Evolutionary conservation across 2,797 vertebrate species (phyloP), one percentile per base, ranked within the genome.

Genomic region (Avahi laniger): DNA sequence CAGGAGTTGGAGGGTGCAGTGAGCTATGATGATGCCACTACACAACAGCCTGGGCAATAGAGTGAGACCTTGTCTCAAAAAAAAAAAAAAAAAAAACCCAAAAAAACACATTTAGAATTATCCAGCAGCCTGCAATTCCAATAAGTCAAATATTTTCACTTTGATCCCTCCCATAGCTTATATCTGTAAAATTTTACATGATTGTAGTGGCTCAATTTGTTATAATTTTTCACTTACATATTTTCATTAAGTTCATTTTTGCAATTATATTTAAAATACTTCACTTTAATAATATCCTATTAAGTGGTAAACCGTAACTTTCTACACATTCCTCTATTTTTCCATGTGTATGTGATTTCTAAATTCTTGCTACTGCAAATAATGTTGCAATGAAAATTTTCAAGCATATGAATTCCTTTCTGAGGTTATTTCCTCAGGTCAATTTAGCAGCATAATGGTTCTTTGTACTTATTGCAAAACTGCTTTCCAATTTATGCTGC

Each of bases 281-380:
- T 91, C 48, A 65, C 85, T 96, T 93, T 85, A 95, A 76, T 96
- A 91, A 76, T 69, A 89, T 52, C 30, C 79, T 91, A 84, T 89
- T 83, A 89, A 79, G 35, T 65, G 43, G 15, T 35, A 91, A 70
- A 48, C 18, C 28, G 28, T 69, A 69, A 69, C 30, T 88, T 72
- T 43, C 38, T 72, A 43, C 43, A 80, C 35, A 41, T 80, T 41
- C 48, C n/a, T 93, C 59, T 86, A 73, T 65, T 96, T 95, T 86
- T 84, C 57, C 81, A 70, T 61, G 80, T 76, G 54, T 78, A 50
- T 80, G 18, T 57, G 26, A 92, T 67, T 92, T 89, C 50, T 54
- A 94, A 93, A 93, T 91, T 94, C 17, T 73, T 24, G 15, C 48
- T 93, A 90, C 48, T 94, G 11, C 89, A 89, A 95, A 85, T 63